phyloP scores from a whole-genome alignment of 2,888 invertebrate species.

The Dione vanillae region DNA sequence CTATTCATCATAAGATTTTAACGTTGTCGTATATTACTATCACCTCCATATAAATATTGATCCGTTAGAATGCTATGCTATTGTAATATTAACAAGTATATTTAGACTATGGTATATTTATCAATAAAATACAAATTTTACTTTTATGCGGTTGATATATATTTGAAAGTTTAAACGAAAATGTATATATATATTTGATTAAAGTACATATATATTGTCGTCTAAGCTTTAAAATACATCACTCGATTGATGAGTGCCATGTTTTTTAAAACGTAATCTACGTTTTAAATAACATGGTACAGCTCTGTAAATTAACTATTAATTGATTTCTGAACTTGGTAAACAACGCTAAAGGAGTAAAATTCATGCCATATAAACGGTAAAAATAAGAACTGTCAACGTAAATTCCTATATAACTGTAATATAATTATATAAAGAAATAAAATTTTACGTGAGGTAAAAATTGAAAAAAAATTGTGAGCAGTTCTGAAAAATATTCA shows the following conservation, averaged over 20 bases:
- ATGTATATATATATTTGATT: too few species aligned
- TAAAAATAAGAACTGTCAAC: neutral
- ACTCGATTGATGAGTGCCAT: neutral
- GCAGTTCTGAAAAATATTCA: neutral
- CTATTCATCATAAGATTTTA: slow-evolving; percentile 46
- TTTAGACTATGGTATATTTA: slow-evolving; percentile 20
- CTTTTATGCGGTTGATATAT: too few species aligned
- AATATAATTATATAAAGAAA: too few species aligned
- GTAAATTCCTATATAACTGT: neutral
- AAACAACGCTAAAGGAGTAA: neutral
- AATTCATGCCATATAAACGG: neutral
- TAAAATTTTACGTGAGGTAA: too few species aligned
- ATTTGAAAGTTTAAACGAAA: too few species aligned
- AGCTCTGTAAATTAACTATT: neutral
- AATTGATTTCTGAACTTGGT: neutral
- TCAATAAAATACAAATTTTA: too few species aligned
- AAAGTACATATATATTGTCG: too few species aligned
- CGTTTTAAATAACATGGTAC: too few species aligned
- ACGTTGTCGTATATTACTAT: slow-evolving; percentile 44
- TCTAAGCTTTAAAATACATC: slow-evolving; percentile 3
- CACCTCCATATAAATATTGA: slow-evolving; percentile 42
- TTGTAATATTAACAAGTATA: slow-evolving; percentile 36
- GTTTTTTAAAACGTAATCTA: neutral
- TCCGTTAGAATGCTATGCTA: slow-evolving; percentile 39
- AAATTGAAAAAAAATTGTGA: too few species aligned